Conservation (phyloP, 2,888 invertebrate species). For the Heliconius aoede region DNA sequence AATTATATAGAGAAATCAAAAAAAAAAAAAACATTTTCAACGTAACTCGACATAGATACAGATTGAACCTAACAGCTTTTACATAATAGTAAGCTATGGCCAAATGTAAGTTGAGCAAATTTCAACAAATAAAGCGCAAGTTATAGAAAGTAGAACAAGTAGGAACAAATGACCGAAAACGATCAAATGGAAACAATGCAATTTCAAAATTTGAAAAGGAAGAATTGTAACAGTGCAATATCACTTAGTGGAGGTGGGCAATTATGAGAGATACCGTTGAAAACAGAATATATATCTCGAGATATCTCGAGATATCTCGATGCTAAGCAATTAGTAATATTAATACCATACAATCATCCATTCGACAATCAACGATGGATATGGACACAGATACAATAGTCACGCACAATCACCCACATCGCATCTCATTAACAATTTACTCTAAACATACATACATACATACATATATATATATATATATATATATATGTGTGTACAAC, state of each 20-base stretch:
- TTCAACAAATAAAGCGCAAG: conserved; percentile 72
- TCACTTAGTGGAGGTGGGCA: conserved; percentile 35
- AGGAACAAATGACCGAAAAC: conserved; percentile 77
- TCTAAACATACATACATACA: conserved; percentile 61
- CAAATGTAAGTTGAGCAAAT: conserved; percentile 78
- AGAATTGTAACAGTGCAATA: conserved; percentile 69
- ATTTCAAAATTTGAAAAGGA: conserved; percentile 68
- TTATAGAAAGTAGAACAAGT: conserved; percentile 70
- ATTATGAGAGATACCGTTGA: conserved; percentile 25
- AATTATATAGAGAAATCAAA: conserved; percentile 38
- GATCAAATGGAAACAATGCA: conserved; percentile 62
- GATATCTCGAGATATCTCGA: conserved; percentile 27
- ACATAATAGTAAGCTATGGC: conserved; percentile 56
- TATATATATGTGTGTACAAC: conserved; percentile 55
- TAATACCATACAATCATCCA: conserved; percentile 19
- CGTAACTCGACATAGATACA: not conserved
- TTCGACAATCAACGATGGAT: conserved; percentile 20
- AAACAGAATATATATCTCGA: conserved; percentile 21
- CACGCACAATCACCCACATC: conserved; percentile 21
- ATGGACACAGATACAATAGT: conserved; percentile 19
- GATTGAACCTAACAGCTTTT: conserved; percentile 44
- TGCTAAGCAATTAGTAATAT: conserved; percentile 20
- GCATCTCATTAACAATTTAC: conserved; percentile 68
- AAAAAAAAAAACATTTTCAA: not conserved
- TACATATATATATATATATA: conserved; percentile 12